Conservation (phyloP, 2,113 vertebrate species). For the Taxidea taxus region DNA sequence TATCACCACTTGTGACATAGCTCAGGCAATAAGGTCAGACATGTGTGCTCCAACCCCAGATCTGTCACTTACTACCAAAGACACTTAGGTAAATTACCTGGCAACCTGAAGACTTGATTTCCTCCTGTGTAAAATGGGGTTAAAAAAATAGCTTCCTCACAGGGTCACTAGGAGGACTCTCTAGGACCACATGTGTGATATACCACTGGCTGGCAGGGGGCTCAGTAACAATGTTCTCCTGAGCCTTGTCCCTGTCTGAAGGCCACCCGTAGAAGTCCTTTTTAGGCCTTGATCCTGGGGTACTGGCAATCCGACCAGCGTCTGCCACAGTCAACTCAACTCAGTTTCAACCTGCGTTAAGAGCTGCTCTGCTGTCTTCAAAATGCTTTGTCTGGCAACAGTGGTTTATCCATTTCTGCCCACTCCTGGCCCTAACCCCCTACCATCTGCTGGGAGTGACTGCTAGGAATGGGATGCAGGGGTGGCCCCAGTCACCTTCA, state of each 20-base stretch:
- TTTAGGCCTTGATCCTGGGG: neutral
- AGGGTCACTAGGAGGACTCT: neutral
- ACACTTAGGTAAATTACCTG: neutral
- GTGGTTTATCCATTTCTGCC: neutral
- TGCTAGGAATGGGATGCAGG: neutral
- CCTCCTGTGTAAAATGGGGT: neutral
- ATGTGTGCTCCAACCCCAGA: neutral
- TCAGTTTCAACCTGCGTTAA: neutral
- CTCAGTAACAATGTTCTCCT: neutral
- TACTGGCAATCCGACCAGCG: neutral
- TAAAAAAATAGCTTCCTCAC: neutral
- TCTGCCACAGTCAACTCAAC: neutral
- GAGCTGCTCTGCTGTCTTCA: neutral
- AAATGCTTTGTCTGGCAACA: neutral
- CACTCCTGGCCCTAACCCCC: neutral
- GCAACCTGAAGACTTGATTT: neutral
- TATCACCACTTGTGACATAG: neutral
- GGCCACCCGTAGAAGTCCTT: neutral
- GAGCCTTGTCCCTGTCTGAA: neutral
- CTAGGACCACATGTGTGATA: neutral
- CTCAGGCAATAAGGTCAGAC: neutral
- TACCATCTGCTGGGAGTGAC: neutral
- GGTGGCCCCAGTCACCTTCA: constrained; percentile 89
- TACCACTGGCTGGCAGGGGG: neutral
- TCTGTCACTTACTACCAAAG: neutral